Conservation (phyloP, 2,797 vertebrate genomes). For the Peromyscus attwateri region DNA sequence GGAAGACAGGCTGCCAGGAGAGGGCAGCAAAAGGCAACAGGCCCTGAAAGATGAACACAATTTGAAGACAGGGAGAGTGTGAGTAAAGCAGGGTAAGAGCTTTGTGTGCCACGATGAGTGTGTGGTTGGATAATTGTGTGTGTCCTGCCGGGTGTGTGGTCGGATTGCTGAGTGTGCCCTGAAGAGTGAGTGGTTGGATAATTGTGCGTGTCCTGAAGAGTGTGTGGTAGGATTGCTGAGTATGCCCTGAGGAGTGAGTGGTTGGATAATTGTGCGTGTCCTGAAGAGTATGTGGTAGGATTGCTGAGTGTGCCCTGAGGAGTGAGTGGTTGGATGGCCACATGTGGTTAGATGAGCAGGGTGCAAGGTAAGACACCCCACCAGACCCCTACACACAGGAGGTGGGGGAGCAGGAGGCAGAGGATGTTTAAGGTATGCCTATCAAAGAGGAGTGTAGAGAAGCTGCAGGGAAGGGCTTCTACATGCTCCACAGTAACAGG, state of each 20-base stretch:
- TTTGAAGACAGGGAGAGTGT: background rate
- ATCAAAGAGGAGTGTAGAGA: too few relatives aligned
- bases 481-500: background rate
- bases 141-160: too few relatives aligned
- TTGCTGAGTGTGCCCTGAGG: background rate
- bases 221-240: background rate
- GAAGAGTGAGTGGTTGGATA: background rate
- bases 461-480: background rate
- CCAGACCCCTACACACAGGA: background rate
- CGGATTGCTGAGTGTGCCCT: too few relatives aligned
- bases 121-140: background rate
- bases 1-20: background rate
- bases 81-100: background rate
- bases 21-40: background rate
- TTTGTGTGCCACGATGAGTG: too few relatives aligned
- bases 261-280: background rate
- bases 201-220: background rate
- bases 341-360: background rate
- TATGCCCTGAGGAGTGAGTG: background rate
- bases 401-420: background rate
- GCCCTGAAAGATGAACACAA: background rate
- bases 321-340: too few relatives aligned
- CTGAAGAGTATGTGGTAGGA: background rate
- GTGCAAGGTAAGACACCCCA: background rate
- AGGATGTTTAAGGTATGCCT: background rate